A percentile compares a stretch with the other conserved stretches of the same genome.
phyloP scores from a whole-genome alignment of 2,797 vertebrate genomes.

The Calcarius lapponicus region DNA sequence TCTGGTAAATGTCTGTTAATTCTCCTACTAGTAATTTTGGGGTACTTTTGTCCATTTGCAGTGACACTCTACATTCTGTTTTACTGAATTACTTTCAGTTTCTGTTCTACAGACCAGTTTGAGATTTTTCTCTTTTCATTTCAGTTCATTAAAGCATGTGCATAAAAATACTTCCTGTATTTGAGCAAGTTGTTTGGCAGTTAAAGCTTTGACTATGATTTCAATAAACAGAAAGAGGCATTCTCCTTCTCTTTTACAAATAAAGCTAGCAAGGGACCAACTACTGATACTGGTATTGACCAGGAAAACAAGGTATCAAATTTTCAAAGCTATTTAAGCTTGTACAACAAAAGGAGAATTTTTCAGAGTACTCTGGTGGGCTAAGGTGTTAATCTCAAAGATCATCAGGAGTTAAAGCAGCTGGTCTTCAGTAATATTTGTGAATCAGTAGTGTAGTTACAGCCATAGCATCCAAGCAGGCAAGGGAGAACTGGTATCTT shows the following conservation, averaged over 20 bases:
- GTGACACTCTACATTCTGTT: not conserved
- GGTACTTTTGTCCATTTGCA: not conserved
- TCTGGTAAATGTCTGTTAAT: not conserved
- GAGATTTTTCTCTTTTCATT: not conserved
- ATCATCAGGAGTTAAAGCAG: not conserved
- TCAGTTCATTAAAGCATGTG: not conserved
- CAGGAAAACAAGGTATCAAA: not conserved
- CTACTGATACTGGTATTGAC: not conserved
- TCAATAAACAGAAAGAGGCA: not conserved
- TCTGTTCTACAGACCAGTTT: not conserved
- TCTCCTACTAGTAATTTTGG: not conserved
- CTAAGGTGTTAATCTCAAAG: not conserved
- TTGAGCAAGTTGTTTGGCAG: not conserved
- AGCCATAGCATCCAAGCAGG: not conserved
- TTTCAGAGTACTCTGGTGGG: not conserved
- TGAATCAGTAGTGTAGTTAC: not conserved
- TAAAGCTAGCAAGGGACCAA: not conserved
- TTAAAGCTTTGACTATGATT: not conserved
- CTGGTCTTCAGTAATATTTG: not conserved
- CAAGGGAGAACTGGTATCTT: not conserved
- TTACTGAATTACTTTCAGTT: conserved; percentile 40
- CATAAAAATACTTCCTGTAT: not conserved
- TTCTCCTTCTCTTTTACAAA: not conserved
- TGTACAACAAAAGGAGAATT: not conserved
- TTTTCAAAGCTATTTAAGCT: not conserved